Evolutionary conservation across 2,797 vertebrate species (phyloP).

Genomic region (Phrynocephalus vlangalii): DNA sequence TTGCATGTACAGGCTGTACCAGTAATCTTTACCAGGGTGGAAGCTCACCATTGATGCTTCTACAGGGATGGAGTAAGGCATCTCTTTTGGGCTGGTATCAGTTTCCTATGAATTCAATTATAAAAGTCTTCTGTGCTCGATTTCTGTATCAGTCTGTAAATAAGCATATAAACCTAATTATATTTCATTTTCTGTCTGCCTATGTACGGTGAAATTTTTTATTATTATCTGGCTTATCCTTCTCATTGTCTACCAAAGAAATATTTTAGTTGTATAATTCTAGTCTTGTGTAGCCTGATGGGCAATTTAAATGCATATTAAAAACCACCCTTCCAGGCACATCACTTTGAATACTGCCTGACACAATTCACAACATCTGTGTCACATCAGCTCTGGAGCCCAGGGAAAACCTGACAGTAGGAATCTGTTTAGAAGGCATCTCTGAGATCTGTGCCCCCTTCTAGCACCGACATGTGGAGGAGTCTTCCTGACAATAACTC

Average conservation of each 20-base stretch:
- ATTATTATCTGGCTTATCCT: neutral
- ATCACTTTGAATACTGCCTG: rapidly evolving
- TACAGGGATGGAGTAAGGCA: neutral
- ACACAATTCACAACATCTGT: slow-evolving; percentile 15
- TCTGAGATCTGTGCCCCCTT: neutral
- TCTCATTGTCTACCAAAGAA: neutral
- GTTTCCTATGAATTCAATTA: no score
- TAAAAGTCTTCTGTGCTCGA: neutral
- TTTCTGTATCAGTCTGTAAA: no score
- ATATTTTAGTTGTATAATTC: neutral
- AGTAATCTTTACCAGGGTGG: slow-evolving; percentile 61
- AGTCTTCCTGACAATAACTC: neutral
- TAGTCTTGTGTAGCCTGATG: neutral
- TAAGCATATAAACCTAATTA: no score
- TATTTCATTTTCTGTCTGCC: neutral
- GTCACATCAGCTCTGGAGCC: slow-evolving; percentile 17
- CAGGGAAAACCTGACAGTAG: neutral
- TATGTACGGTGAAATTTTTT: neutral
- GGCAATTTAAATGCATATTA: neutral
- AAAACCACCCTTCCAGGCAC: rapidly evolving
- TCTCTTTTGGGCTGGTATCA: neutral
- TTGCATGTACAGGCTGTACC: slow-evolving; percentile 9
- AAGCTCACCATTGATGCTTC: slow-evolving; percentile 49
- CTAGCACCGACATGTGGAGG: slow-evolving; percentile 17
- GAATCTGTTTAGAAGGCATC: slow-evolving; percentile 15